Base-by-base conservation (phyloP, 2,797 vertebrate genomes). In the Oryzias sinensis region DNA sequence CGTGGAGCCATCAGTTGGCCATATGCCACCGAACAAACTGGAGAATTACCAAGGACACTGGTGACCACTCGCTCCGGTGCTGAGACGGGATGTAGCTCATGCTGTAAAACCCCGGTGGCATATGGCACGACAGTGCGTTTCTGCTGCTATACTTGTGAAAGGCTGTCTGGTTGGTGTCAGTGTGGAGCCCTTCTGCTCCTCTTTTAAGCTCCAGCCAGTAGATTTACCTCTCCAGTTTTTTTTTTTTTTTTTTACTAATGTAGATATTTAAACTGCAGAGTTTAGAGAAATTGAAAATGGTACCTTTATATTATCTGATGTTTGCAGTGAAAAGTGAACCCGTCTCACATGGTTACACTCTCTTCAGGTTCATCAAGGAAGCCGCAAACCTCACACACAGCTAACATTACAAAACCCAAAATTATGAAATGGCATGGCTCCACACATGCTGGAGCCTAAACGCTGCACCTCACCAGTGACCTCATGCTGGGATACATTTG, bases 11-110 rank as follows among this genome's bases (percentile, higher is more conserved):
- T 42, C 74, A 46, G 69, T 53, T 43, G 5, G 59, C 67, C 74
- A 66, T 76, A 81, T 81, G 82, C 74, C 74, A 67, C 64, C 14
- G 20, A 62, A 53, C 52, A 65, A 64, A 76, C 58, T 67, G n/a
- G 50, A 13, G 16, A 59, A 64, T 70, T 68, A 42, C 64, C 43
- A 41, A 55, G 59, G 64, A 70, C 13, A 49, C 62, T 64, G 27
- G 37, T 62, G 49, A 62, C 70, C 52, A 51, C 24, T 71, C 49
- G 44, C 63, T 43, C 17, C 62, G 53, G 37, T 25, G 33, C 58
- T 49, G 43, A 11, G 53, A 67, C 57, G 56, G 64, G 45, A 68
- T 75, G 67, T 42, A 55, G 67, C 65, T 73, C 25, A 58, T 84
- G 65, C 63, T 56, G 56, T 55, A 76, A 62, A 67, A 37, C 55